A percentile compares a stretch with the other conserved stretches of the same genome.
These are phyloP conservation scores for Oxyscelio sp. DNA, from an alignment of 2,888 invertebrate species.

Conservation along the genomic window DNA sequence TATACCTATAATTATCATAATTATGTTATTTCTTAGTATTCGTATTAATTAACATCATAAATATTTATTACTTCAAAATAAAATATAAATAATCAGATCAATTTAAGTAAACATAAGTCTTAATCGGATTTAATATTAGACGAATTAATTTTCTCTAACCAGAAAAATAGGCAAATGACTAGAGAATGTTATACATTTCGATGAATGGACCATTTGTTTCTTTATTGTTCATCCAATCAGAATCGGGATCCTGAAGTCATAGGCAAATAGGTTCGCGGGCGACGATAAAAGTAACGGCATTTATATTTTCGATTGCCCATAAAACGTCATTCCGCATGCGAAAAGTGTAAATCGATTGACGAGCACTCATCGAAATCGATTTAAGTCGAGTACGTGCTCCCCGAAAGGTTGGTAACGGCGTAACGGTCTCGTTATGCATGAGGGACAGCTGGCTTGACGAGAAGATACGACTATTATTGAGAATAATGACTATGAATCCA, in stretches of 20 bases:
- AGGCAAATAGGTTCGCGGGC: conserved; percentile 19
- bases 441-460: conserved; percentile 64
- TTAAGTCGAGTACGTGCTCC: conserved; percentile 65
- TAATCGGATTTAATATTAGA: neutral
- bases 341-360: conserved; percentile 67
- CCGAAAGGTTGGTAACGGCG: conserved; percentile 57
- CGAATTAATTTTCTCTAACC: neutral
- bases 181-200: conserved; percentile 3
- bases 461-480: conserved; percentile 64
- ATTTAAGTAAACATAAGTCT: too few relatives aligned
- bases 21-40: too few relatives aligned
- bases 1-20: too few relatives aligned
- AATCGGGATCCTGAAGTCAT: conserved; percentile 23
- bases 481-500: conserved; percentile 61
- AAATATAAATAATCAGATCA: too few relatives aligned
- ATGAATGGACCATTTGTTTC: conserved; percentile 4
- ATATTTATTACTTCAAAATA: too few relatives aligned
- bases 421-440: conserved; percentile 65
- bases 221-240: conserved; percentile 44
- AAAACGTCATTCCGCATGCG: conserved; percentile 64
- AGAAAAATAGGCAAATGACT: neutral
- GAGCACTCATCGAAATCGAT: conserved; percentile 65
- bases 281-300: conserved; percentile 48
- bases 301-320: conserved; percentile 55
- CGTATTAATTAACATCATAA: too few relatives aligned